Evolutionary conservation across 2,888 invertebrate genomes (phyloP), one percentile per base, ranked within the genome.

Genomic region (Trichacis sp.): DNA sequence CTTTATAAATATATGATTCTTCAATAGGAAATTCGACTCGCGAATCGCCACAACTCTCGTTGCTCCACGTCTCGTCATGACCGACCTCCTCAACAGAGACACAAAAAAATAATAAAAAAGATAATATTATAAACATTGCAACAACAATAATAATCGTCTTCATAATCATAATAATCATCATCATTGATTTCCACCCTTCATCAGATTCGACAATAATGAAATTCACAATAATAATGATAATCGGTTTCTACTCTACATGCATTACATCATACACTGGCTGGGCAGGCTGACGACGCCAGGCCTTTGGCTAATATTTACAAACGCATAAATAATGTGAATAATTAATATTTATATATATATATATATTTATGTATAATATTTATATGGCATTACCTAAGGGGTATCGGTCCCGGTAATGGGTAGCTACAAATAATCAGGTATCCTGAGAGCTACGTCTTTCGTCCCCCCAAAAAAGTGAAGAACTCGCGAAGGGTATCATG

Each of bases 231-330:
- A 68, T 69, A 70, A 70, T 73, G 65, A n/a, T n/a, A 70, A 69
- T 64, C 61, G 56, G 64, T 69, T 63, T 73, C 84, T 84, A 84
- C 77, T 81, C 83, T 84, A 84, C 83, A 80, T 83, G 83, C 84
- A 83, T 78, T 84, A 84, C 84, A 83, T 33, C n/a, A 33, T 83
- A 83, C 82, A 83, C 77, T 77, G 77, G 74, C 77, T 77, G 79
- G 78, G 74, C 71, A 68, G 68, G 69, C 73, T 69, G 73, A 68
- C 65, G 58, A 70, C 24, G 24, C 68, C 71, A 71, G 71, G 64
- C 71, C 72, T 73, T 73, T 77, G 77, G 78, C 83, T 82, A 84
- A 80, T 84, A 84, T 84, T 82, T 84, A 84, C 84, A 84, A 82
- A 83, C 80, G 80, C 82, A 83, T 84, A 84, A 83, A 83, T 84